A percentile compares a stretch with the other conserved stretches of the same genome.
Conservation (phyloP, 2,113 vertebrate species). For the Sminthopsis crassicaudata region DNA sequence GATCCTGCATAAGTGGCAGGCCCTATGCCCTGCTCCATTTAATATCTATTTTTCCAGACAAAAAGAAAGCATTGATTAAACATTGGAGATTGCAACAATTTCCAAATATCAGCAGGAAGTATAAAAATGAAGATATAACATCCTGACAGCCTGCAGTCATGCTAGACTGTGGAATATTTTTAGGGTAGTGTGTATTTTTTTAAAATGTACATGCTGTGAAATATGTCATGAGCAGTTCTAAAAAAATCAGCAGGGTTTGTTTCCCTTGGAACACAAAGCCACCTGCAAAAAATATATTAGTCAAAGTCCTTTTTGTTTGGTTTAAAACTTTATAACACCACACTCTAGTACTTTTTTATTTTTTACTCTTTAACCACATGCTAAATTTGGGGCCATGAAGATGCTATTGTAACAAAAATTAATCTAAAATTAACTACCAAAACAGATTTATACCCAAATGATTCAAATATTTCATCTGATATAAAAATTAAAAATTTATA, state of each 20-base stretch:
- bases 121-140: conserved; percentile 54
- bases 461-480: background rate
- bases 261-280: conserved; percentile 61
- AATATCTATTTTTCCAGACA: conserved; percentile 35
- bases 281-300: conserved; percentile 39
- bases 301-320: conserved; percentile 48
- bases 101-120: conserved; percentile 66
- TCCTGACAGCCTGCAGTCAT: conserved; percentile 57
- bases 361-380: conserved; percentile 4
- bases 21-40: background rate
- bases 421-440: background rate
- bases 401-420: background rate
- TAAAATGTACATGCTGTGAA: conserved; percentile 40
- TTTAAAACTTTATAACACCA: conserved; percentile 56
- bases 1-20: background rate
- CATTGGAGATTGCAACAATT: conserved; percentile 59
- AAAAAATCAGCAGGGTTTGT: conserved; percentile 46
- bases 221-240: conserved; percentile 50
- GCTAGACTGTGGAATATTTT: conserved; percentile 65
- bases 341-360: background rate
- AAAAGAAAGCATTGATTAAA: conserved; percentile 59
- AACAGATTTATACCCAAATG: background rate
- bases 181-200: conserved; percentile 42
- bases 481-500: background rate
- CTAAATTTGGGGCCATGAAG: background rate